Evolutionary conservation across 2,888 invertebrate genomes (phyloP).

Genomic region (Pomacea canaliculata): DNA sequence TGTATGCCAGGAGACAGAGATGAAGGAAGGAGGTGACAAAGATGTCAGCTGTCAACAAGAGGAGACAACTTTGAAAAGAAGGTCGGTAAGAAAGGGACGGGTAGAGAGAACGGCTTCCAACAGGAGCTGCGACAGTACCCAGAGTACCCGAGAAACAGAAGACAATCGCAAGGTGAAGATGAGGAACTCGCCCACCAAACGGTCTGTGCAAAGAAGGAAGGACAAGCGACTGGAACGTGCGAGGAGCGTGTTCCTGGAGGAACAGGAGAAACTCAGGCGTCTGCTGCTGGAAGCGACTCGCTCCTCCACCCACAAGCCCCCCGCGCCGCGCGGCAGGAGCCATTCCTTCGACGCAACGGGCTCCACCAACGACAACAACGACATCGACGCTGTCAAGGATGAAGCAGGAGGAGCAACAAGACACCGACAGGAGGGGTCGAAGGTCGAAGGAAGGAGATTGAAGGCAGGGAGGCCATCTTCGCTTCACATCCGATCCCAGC

Average conservation of each 20-base stretch:
- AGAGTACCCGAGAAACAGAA: neutral
- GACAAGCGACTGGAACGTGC: slow-evolving; percentile 9
- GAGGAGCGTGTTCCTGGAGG: slow-evolving; percentile 10
- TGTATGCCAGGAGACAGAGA: too few species aligned
- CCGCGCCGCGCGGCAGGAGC: neutral
- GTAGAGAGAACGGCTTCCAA: too few species aligned
- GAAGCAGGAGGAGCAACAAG: neutral
- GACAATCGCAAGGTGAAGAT: neutral
- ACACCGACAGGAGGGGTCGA: neutral
- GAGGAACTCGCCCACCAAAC: neutral
- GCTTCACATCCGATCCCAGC: neutral
- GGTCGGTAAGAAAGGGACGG: too few species aligned
- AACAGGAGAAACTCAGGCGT: slow-evolving; percentile 12
- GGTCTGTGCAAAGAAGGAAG: slow-evolving; percentile 12
- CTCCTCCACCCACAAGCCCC: neutral
- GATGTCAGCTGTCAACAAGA: too few species aligned
- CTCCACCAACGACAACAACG: too few species aligned
- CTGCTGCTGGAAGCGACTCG: slow-evolving; percentile 3
- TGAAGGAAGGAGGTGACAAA: too few species aligned
- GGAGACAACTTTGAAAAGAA: too few species aligned
- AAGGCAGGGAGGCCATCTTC: too few species aligned
- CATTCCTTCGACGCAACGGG: too few species aligned
- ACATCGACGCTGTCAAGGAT: neutral
- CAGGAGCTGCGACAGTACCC: neutral
- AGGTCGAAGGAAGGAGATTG: neutral